These are phyloP conservation scores for Teleogryllus occipitalis DNA, from an alignment of 1,140 invertebrate species.

Conservation along the genomic window DNA sequence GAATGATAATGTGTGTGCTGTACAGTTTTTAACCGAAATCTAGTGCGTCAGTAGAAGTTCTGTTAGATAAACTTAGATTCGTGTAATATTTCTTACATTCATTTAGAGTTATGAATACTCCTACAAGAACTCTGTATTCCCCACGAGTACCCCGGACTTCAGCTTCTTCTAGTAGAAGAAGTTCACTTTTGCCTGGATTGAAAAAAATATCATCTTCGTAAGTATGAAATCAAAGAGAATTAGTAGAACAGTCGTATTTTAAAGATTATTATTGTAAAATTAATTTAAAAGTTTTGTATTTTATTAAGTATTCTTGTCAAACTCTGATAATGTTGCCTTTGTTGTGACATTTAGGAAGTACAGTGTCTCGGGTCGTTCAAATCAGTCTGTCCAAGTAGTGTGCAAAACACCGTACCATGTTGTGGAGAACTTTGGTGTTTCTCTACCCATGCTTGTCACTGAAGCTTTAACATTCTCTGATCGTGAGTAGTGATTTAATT, in stretches of 20 bases:
- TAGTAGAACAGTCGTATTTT: not conserved
- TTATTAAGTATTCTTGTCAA: not conserved
- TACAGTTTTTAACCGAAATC: too few species aligned
- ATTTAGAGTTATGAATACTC: not conserved
- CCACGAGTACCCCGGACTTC: not conserved
- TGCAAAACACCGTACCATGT: constrained; percentile 55
- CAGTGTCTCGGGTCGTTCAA: constrained; percentile 48
- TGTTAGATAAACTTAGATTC: too few species aligned
- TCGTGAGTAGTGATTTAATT: constrained; percentile 41
- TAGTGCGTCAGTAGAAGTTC: too few species aligned
- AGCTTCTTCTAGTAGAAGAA: constrained; percentile 7
- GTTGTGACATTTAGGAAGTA: constrained; percentile 38
- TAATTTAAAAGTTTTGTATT: not conserved
- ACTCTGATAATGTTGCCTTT: constrained; percentile 2
- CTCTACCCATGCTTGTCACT: constrained; percentile 76
- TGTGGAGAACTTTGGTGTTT: constrained; percentile 65
- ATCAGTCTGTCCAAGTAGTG: constrained; percentile 59
- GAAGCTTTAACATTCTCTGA: constrained; percentile 78
- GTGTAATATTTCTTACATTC: too few species aligned
- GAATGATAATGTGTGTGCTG: too few species aligned
- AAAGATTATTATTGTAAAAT: not conserved
- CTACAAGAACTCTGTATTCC: constrained; percentile 8
- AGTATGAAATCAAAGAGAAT: not conserved
- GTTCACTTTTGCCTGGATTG: not conserved
- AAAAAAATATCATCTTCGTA: constrained; percentile 9